Evolutionary conservation across 2,888 invertebrate species (phyloP), one percentile per base, ranked within the genome.

Genomic region (Callosobruchus maculatus): DNA sequence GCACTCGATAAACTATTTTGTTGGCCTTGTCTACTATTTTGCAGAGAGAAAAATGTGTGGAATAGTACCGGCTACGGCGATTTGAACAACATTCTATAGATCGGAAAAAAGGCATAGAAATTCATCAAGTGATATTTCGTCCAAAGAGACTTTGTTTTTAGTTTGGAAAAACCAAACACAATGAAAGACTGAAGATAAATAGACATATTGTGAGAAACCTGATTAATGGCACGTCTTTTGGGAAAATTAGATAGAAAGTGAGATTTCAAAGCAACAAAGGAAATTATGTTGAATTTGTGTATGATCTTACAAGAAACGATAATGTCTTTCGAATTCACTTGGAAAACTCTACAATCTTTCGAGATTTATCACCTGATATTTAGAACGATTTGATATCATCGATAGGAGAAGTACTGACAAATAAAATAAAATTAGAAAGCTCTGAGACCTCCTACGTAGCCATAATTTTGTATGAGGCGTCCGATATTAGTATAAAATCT

Each of bases 401-500:
- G 7, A 72, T 77, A 71, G 20, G 4, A n/a, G n/a, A n/a, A n/a
- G 20, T 67, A 2, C 3, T 67, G 2, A 4, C 68, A 21, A 21
- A 73, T 20, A 22, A 0, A 70, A 75, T 75, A 69, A 13, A 71
- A 68, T 1, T 20, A 20, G 75, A 77, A 73, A 74, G 76, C 26
- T 30, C 70, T 21, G 70, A 75, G 9, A 22, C 74, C 5, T 13
- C 2, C 22, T 75, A 20, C 70, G 74, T 78, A 71, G 70, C 76
- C 20, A 74, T 73, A 74, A 68, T 75, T 70, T 21, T 77, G 0
- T 77, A 79, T 71, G 78, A 78, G 73, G 77, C 78, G 0, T 76
- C 75, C n/a, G 77, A 80, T 30, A 80, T 80, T 13, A 71, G 75
- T 78, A 73, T 80, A 80, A 68, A 71, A 77, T 67, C 78, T 22